Conservation (phyloP, 2,113 vertebrate species). For the Oenanthe melanoleuca region DNA sequence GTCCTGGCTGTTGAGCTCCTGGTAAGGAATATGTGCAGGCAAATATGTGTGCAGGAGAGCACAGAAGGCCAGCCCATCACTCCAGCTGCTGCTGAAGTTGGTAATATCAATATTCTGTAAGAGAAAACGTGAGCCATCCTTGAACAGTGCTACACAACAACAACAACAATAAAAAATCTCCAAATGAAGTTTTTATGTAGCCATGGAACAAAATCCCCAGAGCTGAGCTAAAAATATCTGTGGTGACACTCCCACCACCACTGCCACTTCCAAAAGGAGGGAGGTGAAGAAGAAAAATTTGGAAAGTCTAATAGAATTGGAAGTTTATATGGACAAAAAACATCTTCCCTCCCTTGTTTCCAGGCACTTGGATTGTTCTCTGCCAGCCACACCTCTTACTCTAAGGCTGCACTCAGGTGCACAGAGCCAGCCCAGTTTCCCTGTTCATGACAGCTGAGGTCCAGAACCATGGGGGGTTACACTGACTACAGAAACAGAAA, state of each 20-base stretch:
- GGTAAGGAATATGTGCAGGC: constrained; percentile 92
- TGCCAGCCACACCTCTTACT: not conserved
- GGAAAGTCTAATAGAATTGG: not conserved
- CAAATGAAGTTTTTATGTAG: not conserved
- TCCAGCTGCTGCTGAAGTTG: constrained; percentile 97
- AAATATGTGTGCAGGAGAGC: constrained; percentile 90
- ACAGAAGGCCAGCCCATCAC: constrained; percentile 89
- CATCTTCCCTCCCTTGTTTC: not conserved
- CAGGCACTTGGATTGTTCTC: not conserved
- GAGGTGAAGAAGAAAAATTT: not conserved
- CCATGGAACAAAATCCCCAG: not conserved
- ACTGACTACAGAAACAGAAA: not conserved
- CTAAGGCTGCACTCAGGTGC: not conserved
- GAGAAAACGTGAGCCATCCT: not conserved
- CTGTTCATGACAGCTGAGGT: not conserved
- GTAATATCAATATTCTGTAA: constrained; percentile 91
- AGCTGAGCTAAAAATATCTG: not conserved
- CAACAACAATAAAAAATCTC: not conserved
- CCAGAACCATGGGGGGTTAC: not conserved
- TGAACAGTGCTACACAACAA: not conserved
- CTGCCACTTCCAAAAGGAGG: not conserved
- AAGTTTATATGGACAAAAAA: not conserved
- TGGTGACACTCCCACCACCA: not conserved
- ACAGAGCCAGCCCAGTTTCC: not conserved
- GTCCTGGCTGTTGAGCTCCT: constrained; percentile 89